Evolutionary conservation across 2,888 invertebrate genomes (phyloP).

Genomic region (Lydus trimaculatus): DNA sequence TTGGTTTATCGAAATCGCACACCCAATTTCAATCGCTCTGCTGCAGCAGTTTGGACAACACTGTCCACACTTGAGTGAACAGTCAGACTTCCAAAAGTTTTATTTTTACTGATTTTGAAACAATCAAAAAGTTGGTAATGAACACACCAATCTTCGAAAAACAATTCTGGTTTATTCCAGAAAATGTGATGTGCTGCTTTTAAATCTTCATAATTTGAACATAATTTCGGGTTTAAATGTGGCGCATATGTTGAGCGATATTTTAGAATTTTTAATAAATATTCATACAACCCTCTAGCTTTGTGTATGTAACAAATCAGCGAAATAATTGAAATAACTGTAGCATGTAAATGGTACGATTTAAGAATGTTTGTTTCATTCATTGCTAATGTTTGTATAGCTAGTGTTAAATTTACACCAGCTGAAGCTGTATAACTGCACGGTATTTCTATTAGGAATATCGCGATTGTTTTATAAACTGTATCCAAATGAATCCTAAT

Average conservation of each 20-base stretch:
- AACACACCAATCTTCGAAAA: constrained; percentile 72
- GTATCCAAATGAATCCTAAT: constrained; percentile 64
- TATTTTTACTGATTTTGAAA: constrained; percentile 51
- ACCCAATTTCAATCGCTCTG: too few relatives aligned
- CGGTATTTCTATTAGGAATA: constrained; percentile 67
- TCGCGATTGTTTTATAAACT: constrained; percentile 64
- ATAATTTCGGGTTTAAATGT: constrained; percentile 69
- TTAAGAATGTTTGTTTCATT: constrained; percentile 54
- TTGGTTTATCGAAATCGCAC: too few relatives aligned
- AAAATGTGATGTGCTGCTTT: constrained; percentile 65
- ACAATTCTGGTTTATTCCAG: constrained; percentile 69
- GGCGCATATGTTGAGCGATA: constrained; percentile 69
- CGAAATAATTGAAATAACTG: constrained; percentile 67
- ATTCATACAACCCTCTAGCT: constrained; percentile 66
- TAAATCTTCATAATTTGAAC: constrained; percentile 61
- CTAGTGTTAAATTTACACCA: constrained; percentile 67
- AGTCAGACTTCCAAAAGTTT: too few relatives aligned
- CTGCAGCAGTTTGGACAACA: too few relatives aligned
- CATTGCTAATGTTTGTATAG: constrained; percentile 66
- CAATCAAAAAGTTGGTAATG: constrained; percentile 71
- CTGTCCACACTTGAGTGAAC: too few relatives aligned
- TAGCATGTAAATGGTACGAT: constrained; percentile 67
- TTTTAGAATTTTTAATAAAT: constrained; percentile 66
- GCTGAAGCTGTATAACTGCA: constrained; percentile 69
- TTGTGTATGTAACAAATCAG: constrained; percentile 70